A percentile compares a stretch with the other conserved stretches of the same genome.
phyloP scores from a whole-genome alignment of 2,888 invertebrate species.

The Agriopis aurantiaria region DNA sequence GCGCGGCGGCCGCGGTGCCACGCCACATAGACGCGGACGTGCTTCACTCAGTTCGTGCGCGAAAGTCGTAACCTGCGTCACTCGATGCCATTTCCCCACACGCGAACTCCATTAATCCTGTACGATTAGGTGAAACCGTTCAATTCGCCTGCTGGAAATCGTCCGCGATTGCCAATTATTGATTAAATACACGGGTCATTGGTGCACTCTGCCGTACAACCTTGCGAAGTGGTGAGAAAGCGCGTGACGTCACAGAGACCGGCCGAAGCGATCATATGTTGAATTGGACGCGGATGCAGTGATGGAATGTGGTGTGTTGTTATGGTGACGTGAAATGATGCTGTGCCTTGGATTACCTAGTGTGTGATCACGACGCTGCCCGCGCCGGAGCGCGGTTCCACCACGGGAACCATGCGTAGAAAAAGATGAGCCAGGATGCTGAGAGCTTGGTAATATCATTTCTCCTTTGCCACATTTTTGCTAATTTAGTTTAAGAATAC shows the following conservation, averaged over 20 bases:
- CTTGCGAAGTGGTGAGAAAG: constrained; percentile 80
- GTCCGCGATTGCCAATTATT: constrained; percentile 59
- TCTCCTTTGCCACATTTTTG: constrained; percentile 56
- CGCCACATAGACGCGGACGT: constrained; percentile 79
- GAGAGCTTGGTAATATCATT: constrained; percentile 89
- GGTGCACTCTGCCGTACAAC: constrained; percentile 62
- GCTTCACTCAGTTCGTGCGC: constrained; percentile 86
- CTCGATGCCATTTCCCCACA: constrained; percentile 77
- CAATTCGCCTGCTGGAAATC: constrained; percentile 57
- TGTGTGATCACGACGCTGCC: constrained; percentile 68
- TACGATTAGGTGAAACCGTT: constrained; percentile 65
- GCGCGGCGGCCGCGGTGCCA: constrained; percentile 47
- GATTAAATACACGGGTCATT: constrained; percentile 51
- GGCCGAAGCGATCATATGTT: constrained; percentile 84
- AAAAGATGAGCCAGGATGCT: constrained; percentile 91
- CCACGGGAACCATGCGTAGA: constrained; percentile 87
- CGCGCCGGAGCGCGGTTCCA: constrained; percentile 74
- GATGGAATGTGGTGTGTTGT: constrained; percentile 84
- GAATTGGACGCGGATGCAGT: constrained; percentile 82
- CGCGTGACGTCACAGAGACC: constrained; percentile 83
- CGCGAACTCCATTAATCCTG: constrained; percentile 69
- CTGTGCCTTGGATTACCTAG: constrained; percentile 73
- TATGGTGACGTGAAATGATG: constrained; percentile 81
- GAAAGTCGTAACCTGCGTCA: constrained; percentile 85
- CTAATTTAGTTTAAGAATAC: not conserved